A percentile compares a stretch with the other conserved stretches of the same genome.
Evolutionary conservation across 1,140 invertebrate genomes (phyloP).

Genomic region (Cherax quadricarinatus): DNA sequence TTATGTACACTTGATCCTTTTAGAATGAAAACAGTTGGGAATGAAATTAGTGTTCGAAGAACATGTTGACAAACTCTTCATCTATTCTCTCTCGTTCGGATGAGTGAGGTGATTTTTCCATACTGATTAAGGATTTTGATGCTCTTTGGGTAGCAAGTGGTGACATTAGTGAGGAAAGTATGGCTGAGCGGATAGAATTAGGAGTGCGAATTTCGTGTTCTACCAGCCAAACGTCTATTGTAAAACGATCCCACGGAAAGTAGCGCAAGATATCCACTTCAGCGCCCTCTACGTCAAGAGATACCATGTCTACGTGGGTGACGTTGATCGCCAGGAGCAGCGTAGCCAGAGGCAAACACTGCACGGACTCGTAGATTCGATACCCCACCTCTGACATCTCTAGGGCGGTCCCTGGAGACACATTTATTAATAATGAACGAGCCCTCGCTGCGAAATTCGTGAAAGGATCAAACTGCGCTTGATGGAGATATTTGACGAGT

Average conservation of each 20-base stretch:
- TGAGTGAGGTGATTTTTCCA: too few species aligned
- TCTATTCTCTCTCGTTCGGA: neutral
- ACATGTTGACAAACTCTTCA: neutral
- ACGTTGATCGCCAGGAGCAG: too few species aligned
- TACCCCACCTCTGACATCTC: slow-evolving; percentile 74
- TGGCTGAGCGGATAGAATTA: neutral
- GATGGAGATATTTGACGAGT: neutral
- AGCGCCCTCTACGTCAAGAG: too few species aligned
- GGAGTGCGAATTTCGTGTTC: slow-evolving; percentile 9
- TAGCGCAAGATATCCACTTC: neutral
- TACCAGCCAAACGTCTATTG: neutral
- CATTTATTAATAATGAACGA: neutral
- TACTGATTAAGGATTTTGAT: too few species aligned
- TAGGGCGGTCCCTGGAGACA: slow-evolving; percentile 51
- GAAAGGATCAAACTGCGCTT: neutral
- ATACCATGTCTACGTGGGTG: too few species aligned
- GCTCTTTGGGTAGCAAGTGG: too few species aligned
- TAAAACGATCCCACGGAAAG: neutral
- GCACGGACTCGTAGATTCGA: too few species aligned
- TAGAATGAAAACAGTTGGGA: slow-evolving; percentile 20
- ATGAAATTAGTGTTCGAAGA: neutral
- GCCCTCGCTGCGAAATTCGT: neutral
- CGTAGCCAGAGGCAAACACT: too few species aligned
- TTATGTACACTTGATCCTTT: neutral
- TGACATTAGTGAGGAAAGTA: neutral